Evolutionary conservation across 2,888 invertebrate species (phyloP).

Genomic region (Ypsolopha sequella): DNA sequence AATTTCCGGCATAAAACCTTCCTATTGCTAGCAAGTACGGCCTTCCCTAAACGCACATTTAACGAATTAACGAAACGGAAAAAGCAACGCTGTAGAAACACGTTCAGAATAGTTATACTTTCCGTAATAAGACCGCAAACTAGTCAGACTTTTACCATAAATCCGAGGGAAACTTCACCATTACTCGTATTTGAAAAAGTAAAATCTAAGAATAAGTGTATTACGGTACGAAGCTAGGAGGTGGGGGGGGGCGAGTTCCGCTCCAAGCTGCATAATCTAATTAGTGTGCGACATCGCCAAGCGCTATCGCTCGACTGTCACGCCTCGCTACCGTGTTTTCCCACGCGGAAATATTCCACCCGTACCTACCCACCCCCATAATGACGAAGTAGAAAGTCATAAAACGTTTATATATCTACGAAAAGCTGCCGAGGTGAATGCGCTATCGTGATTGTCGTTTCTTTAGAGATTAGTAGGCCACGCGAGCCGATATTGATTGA

Average conservation of each 20-base stretch:
- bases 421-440: constrained; percentile 24
- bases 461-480: constrained; percentile 27
- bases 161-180: neutral
- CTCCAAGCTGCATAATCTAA: constrained; percentile 32
- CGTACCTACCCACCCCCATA: constrained; percentile 24
- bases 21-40: too few relatives aligned
- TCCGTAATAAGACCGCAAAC: neutral
- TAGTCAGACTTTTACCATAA: constrained; percentile 1
- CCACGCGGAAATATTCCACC: constrained; percentile 41
- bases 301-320: constrained; percentile 43
- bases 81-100: neutral
- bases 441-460: constrained; percentile 19
- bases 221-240: neutral
- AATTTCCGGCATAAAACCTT: too few relatives aligned
- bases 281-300: constrained; percentile 36
- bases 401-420: constrained; percentile 20
- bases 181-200: neutral
- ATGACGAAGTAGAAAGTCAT: constrained; percentile 31
- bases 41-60: too few relatives aligned
- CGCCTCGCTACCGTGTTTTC: constrained; percentile 32
- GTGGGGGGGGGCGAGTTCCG: neutral
- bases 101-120: neutral
- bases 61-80: neutral
- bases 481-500: constrained; percentile 40
- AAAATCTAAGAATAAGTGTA: constrained; percentile 3